A percentile compares a stretch with the other conserved stretches of the same genome.
These are phyloP conservation scores for Danio kyathit DNA, from an alignment of 2,797 vertebrate genomes.

Conservation along the genomic window DNA sequence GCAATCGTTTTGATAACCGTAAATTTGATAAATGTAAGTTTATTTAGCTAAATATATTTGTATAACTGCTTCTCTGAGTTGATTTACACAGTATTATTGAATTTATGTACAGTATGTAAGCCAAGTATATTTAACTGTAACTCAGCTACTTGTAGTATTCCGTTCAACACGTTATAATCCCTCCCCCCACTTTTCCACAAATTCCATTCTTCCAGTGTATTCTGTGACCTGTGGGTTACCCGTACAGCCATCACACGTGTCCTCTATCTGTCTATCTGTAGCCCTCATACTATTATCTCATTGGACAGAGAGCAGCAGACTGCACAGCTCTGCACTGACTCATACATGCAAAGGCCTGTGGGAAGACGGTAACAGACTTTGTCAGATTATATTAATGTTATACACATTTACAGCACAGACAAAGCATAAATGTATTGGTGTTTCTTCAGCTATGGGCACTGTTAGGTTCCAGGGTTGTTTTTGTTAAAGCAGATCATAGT, in stretches of 20 bases:
- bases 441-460: neutral
- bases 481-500: neutral
- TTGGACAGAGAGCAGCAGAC: constrained; percentile 21
- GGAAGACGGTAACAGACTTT: constrained; percentile 24
- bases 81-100: no score
- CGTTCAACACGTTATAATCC: no score
- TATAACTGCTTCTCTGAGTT: no score
- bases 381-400: constrained; percentile 40
- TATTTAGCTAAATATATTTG: no score
- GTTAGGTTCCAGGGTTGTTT: neutral
- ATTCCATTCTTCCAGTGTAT: neutral
- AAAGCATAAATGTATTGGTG: neutral
- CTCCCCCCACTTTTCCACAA: neutral
- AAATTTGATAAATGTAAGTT: no score
- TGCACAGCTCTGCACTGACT: constrained; percentile 37
- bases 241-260: constrained; percentile 19
- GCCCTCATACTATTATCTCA: constrained; percentile 41
- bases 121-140: no score
- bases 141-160: no score
- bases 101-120: no score
- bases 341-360: constrained; percentile 28
- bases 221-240: constrained; percentile 19
- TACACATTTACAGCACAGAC: neutral
- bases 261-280: constrained; percentile 46
- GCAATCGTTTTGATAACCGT: no score